Evolutionary conservation across 2,113 vertebrate genomes (phyloP), one percentile per base, ranked within the genome.

Genomic region (Phoenicopterus ruber): DNA sequence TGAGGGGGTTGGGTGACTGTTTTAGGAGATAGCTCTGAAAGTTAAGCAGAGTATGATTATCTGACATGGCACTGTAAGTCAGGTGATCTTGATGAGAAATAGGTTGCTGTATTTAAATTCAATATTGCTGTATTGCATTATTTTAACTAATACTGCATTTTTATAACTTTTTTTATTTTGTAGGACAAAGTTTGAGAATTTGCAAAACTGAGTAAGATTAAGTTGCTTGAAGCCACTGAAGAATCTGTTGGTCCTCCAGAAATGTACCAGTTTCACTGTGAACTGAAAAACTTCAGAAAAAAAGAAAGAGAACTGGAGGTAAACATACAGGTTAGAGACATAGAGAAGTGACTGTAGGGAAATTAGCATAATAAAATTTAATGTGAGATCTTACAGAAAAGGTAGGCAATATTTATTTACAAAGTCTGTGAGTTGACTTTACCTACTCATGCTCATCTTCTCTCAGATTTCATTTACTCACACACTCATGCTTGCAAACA

Each of bases 171-270:
- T 73, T 80, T 80, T 91, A 21, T 89, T 38, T 90, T 94, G 21
- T 90, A 99, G 99, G 99, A 99, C 96, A 99, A 99, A 97, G 99
- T 99, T 72, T 99, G 99, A 2, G 99, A 99, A 94, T 99, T 99
- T 98, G 98, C 99, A n/a, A 99, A 99, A 95, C 98, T 99, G 98
- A 99, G 98, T 77, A 99, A 99, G 96, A 98, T 98, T 34, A 99
- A 99, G 94, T 98, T 99, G 42, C 98, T 99, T n/a, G 99, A 99
- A 97, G 99, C 99, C 55, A 99, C 99, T 18, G 99, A 99, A 95
- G 99, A 99, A 96, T 99, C 99, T 13, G 96, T 99, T 74, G 99
- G 99, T 19, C 98, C 99, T 46, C 99, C 98, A 67, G 98, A 99
- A 96, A 99, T 99, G 99, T 99, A 98, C 17, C 96, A 97, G 54